Conservation (phyloP, 2,888 invertebrate genomes). For the Carterocephalus palaemon region DNA sequence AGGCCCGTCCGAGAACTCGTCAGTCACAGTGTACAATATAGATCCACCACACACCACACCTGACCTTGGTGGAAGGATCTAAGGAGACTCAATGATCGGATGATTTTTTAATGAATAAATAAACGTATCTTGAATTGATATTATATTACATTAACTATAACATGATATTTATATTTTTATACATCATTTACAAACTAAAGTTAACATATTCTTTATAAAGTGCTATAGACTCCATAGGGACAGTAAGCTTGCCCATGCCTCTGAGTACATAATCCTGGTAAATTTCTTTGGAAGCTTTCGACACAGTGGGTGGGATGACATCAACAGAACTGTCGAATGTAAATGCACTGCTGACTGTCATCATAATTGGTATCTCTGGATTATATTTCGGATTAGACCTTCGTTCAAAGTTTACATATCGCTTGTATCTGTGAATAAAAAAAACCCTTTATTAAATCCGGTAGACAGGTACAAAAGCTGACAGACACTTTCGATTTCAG, state of each 20-base stretch:
- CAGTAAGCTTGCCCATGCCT: constrained; percentile 73
- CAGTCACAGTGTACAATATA: no score
- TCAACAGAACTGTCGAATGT: constrained; percentile 81
- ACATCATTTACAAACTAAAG: constrained; percentile 39
- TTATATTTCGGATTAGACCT: constrained; percentile 78
- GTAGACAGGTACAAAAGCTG: no score
- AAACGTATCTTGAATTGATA: background rate
- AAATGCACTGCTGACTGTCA: constrained; percentile 82
- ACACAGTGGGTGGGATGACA: constrained; percentile 83
- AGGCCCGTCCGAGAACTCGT: no score
- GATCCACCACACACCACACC: no score
- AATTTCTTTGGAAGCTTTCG: constrained; percentile 80
- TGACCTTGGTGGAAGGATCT: no score
- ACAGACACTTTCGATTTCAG: no score
- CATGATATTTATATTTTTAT: background rate
- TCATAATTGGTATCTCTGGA: constrained; percentile 71
- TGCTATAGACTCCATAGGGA: constrained; percentile 43
- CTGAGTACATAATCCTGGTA: constrained; percentile 83
- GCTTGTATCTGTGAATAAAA: constrained; percentile 69
- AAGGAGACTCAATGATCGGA: no score
- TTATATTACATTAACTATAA: background rate
- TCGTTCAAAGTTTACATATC: constrained; percentile 81
- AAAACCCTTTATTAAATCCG: background rate
- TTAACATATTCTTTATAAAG: constrained; percentile 61
- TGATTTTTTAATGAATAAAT: no score